A percentile compares a stretch with the other conserved stretches of the same genome.
Conservation (phyloP, 2,113 vertebrate species). For the Xiphophorus maculatus region DNA sequence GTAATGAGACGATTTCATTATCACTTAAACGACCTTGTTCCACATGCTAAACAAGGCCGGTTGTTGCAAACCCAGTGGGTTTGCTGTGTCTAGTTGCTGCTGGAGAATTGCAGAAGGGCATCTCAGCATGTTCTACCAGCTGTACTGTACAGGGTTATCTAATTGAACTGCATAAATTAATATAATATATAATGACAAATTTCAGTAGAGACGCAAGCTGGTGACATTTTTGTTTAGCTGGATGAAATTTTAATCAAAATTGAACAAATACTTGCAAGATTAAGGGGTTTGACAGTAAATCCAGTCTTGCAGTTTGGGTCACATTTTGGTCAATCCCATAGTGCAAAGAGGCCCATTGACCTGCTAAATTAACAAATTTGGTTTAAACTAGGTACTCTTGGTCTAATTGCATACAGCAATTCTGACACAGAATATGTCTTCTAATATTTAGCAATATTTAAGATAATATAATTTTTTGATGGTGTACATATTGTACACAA, state of each 20-base stretch:
- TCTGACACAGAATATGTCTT: not conserved
- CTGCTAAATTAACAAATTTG: not conserved
- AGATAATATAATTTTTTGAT: not conserved
- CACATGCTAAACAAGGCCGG: slow-evolving; percentile 64
- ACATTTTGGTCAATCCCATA: not conserved
- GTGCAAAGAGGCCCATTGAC: not conserved
- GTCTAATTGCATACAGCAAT: not conserved
- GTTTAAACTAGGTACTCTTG: not conserved
- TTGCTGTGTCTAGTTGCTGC: slow-evolving; percentile 45
- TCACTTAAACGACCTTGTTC: slow-evolving; percentile 77
- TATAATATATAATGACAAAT: not conserved
- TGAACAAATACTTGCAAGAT: not conserved
- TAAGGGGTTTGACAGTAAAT: not conserved
- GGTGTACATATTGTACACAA: too few species aligned
- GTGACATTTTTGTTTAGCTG: not conserved
- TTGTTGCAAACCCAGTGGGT: slow-evolving; percentile 55
- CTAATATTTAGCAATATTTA: not conserved
- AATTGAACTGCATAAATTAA: slow-evolving; percentile 29
- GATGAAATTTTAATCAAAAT: not conserved
- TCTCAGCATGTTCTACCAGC: slow-evolving; percentile 50
- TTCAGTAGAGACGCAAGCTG: not conserved
- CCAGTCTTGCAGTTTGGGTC: not conserved
- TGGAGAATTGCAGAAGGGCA: slow-evolving; percentile 23
- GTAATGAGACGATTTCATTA: slow-evolving; percentile 82
- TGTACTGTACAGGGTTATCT: slow-evolving; percentile 36